Percentiles rank a stretch among this genome's conserved stretches.
These are phyloP conservation scores for Matsumurasca onukii DNA, from an alignment of 1,140 invertebrate genomes.

Conservation along the genomic window DNA sequence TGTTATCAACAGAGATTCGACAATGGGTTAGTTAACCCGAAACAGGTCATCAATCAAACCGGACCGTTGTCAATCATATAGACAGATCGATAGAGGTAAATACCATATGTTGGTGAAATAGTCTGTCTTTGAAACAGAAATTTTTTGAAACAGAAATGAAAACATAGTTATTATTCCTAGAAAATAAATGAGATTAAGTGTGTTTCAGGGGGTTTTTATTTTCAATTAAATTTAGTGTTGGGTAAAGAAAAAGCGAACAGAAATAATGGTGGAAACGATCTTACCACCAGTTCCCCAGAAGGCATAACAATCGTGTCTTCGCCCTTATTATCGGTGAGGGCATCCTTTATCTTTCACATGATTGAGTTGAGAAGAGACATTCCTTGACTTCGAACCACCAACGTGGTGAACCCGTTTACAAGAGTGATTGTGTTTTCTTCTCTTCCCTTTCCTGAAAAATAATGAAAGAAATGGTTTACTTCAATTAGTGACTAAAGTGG, in stretches of 20 bases:
- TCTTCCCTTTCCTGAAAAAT: background rate
- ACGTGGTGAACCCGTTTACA: background rate
- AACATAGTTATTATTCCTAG: background rate
- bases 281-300: conserved; percentile 29
- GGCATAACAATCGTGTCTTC: conserved; percentile 19
- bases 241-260: too few species aligned
- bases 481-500: background rate
- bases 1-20: too few species aligned
- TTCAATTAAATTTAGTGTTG: background rate
- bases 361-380: background rate
- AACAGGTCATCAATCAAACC: too few species aligned
- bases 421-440: too few species aligned
- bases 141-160: background rate
- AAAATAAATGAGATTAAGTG: background rate
- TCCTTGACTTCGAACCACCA: background rate
- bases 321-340: conserved; percentile 34
- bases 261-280: too few species aligned
- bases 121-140: background rate
- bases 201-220: background rate
- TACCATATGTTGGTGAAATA: too few species aligned
- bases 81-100: too few species aligned
- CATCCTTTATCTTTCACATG: conserved; percentile 2
- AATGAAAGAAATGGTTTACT: background rate
- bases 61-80: too few species aligned
- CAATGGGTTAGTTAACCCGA: too few species aligned